Percentiles rank a stretch among this genome's conserved stretches.
phyloP scores from a whole-genome alignment of 2,113 vertebrate species.

The Dolichotis patagonum region DNA sequence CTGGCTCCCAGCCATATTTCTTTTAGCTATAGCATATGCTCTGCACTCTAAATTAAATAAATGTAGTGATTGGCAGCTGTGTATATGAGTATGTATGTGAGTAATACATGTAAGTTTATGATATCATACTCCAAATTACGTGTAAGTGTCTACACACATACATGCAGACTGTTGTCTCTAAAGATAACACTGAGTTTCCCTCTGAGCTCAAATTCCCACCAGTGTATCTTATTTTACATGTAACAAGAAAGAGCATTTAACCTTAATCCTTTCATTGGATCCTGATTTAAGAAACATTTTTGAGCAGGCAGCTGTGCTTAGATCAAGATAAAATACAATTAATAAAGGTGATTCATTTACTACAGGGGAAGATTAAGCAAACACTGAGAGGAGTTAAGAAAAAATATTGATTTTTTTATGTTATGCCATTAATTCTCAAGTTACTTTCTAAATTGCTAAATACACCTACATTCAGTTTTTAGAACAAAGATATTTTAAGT shows the following conservation, averaged over 20 bases:
- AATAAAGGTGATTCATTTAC: neutral
- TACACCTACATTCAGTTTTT: neutral
- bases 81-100: neutral
- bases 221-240: neutral
- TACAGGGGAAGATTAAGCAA: neutral
- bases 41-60: slow-evolving; percentile 39
- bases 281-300: neutral
- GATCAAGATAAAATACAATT: neutral
- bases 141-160: neutral
- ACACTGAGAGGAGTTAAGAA: neutral
- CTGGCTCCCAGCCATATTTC: slow-evolving; percentile 34
- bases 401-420: neutral
- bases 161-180: neutral
- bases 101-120: neutral
- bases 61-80: neutral
- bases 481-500: neutral
- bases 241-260: neutral
- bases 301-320: neutral
- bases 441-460: neutral
- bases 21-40: slow-evolving; percentile 34
- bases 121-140: slow-evolving; percentile 6
- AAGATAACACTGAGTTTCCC: neutral
- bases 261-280: neutral
- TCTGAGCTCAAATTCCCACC: neutral
- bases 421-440: slow-evolving; percentile 30